Base-by-base conservation (phyloP, 2,113 vertebrate genomes). In the Phaetusa simplex region DNA sequence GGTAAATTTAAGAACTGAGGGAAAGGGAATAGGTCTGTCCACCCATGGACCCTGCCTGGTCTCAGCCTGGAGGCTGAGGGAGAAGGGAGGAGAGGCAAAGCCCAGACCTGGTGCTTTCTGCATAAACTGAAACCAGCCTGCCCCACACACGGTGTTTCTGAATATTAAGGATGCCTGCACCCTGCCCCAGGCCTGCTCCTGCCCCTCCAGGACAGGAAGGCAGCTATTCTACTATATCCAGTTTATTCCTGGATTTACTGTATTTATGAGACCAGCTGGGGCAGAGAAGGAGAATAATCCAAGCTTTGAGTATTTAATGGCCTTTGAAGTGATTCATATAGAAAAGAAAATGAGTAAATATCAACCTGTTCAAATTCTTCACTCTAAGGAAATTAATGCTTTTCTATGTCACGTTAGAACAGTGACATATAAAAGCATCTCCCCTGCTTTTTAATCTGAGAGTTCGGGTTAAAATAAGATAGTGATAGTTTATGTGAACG, bases 301-400 rank as follows among this genome's bases (percentile, higher is more conserved):
- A 84, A 50, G 50, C 52, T 64, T 90, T 74, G 64, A 65, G 30
- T 17, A 71, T 92, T 95, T 88, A 88, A 71, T 76, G 26, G 30
- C 47, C 61, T 96, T 95, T 84, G 61, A 67, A 79, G 65, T 59
- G 43, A 79, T 72, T 71, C 61, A 69, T 61, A 89, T 9, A 76
- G 81, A 80, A 72, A 91, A 84, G 40, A 86, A 95, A 76, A 81
- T 38, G 61, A 79, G 70, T 42, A 95, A 96, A 83, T 94, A 95
- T 76, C 86, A 96, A 74, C 56, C 83, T 53, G 47, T 61, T 95
- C 70, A 7, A 32, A 65, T 91, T 84, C 81, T 84, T 86, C 32
- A 52, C 42, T 78, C 38, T 29, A n/a, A 95, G 80, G 86, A 95
- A 94, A 91, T 94, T 26, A 92, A 82, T 38, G 53, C 22, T 90